Percentiles rank a stretch among this genome's conserved stretches.
phyloP scores from a whole-genome alignment of 2,113 vertebrate genomes.

The Strix uralensis region DNA sequence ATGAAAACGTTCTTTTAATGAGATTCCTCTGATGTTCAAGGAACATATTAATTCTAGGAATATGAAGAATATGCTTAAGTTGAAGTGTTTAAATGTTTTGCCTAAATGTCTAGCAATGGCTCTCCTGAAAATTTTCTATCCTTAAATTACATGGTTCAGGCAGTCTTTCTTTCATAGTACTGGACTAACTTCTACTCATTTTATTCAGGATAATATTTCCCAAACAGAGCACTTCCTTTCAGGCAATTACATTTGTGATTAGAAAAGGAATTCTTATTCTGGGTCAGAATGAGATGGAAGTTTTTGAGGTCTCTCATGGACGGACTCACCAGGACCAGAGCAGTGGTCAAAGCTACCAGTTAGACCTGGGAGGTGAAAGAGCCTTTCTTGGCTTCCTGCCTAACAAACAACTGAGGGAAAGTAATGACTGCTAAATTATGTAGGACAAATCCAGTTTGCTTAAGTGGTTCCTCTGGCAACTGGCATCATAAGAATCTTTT shows the following conservation, averaged over 20 bases:
- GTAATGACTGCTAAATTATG: neutral
- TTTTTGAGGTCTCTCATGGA: neutral
- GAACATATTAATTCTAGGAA: neutral
- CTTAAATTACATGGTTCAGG: neutral
- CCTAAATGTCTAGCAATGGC: neutral
- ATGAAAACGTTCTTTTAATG: neutral
- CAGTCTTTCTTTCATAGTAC: neutral
- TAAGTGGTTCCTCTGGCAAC: neutral
- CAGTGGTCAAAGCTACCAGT: neutral
- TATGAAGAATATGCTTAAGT: neutral
- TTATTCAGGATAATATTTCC: neutral
- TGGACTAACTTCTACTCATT: neutral
- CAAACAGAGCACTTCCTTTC: neutral
- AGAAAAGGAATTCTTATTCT: neutral
- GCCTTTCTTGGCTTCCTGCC: neutral
- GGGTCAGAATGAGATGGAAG: neutral
- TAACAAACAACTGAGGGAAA: neutral
- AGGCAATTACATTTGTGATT: neutral
- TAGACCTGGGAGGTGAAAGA: neutral
- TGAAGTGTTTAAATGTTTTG: slow-evolving; percentile 24
- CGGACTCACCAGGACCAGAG: neutral
- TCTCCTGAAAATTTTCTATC: slow-evolving; percentile 15
- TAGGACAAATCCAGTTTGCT: neutral
- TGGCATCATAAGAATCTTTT: neutral
- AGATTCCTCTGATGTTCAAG: neutral